Base-by-base conservation (phyloP, 2,797 vertebrate species). In the Holocentrus rufus region DNA sequence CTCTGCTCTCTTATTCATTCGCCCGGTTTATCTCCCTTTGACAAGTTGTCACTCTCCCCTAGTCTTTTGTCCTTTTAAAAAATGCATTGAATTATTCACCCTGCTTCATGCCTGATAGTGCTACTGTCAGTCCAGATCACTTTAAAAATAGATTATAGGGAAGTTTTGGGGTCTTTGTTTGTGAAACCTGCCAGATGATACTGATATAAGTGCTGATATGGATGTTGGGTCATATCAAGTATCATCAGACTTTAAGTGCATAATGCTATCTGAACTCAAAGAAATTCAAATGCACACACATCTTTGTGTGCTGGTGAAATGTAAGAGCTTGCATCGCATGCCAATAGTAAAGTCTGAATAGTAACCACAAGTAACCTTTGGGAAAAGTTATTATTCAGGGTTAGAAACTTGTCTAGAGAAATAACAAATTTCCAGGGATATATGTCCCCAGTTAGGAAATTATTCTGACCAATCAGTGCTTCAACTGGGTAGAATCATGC, bases 61-160 rank as follows among this genome's bases (percentile, higher is more conserved):
- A 72, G 81, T 87, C 86, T 90, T 92, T 93, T 92, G 91, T 92
- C 89, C 89, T 88, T 92, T 87, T 79, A 69, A 86, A 88, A 92
- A 89, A 88, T 80, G 77, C 76, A 65, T 78, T 91, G 85, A 93
- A 93, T 93, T 90, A 93, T 94, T 91, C 91, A 88, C 72, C 77
- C 49, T 34, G 73, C 84, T 82, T 87, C 84, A 84, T 86, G 87
- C 84, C 77, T 90, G 89, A 90, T 89, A 88, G 81, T 73, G 64
- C 84, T 30, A 56, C 87, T 91, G 89, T 92, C 91, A 87, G 74
- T 84, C 84, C 84, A 52, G 75, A 89, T 93, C 86, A 78, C 84
- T 90, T 88, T 85, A 75, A 85, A 85, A 87, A 44, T 72, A 77
- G 88, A 91, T 87, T 79, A 88, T 72, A 82, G 80, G 64, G 79